Evolutionary conservation across 1,140 invertebrate genomes (phyloP).

Genomic region (Cherax quadricarinatus): DNA sequence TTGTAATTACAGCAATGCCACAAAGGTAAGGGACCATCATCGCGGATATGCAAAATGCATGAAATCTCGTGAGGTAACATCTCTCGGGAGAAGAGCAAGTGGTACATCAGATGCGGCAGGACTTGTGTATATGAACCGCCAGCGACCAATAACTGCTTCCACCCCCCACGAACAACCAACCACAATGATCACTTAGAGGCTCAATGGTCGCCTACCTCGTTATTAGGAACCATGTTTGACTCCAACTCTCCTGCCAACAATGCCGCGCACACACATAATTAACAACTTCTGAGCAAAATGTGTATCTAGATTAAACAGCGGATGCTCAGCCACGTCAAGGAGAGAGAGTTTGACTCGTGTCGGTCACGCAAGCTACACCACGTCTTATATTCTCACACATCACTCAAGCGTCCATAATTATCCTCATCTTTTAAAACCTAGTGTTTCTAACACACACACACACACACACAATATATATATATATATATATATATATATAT

Average conservation of each 20-base stretch:
- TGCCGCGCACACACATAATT: neutral
- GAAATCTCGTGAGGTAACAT: too few relatives aligned
- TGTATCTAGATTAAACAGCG: neutral
- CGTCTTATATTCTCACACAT: neutral
- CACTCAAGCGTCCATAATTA: neutral
- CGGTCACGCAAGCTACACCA: neutral
- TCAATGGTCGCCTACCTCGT: neutral
- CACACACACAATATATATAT: too few relatives aligned
- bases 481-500: too few relatives aligned
- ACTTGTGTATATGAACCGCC: too few relatives aligned
- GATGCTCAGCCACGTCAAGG: neutral
- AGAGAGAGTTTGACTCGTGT: neutral
- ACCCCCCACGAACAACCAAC: neutral
- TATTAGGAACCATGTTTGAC: neutral
- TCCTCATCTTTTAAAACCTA: too few relatives aligned
- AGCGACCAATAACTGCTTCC: neutral
- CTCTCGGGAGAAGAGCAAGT: too few relatives aligned
- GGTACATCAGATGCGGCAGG: too few relatives aligned
- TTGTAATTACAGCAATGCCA: too few relatives aligned
- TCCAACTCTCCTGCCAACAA: neutral
- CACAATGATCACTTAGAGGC: neutral
- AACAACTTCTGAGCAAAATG: neutral
- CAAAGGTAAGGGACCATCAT: too few relatives aligned
- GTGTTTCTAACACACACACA: too few relatives aligned
- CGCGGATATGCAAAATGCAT: too few relatives aligned